Conservation (phyloP, 2,113 vertebrate species). For the Pitta sordida region DNA sequence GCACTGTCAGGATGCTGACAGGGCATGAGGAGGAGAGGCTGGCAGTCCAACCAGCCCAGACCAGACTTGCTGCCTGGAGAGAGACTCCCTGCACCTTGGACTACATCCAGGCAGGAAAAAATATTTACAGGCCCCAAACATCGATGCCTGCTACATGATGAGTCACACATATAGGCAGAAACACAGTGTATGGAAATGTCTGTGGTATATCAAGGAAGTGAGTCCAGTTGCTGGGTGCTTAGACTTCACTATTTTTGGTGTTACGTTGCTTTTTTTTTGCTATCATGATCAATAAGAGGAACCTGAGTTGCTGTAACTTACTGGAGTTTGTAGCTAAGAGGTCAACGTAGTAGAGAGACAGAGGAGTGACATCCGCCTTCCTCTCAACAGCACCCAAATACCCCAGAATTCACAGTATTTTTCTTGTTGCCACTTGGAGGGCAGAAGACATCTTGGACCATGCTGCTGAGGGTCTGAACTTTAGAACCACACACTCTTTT, state of each 20-base stretch:
- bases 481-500: background rate
- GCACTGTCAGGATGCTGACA: constrained; percentile 13
- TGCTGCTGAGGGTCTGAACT: background rate
- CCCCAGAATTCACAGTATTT: background rate
- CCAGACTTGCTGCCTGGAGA: background rate
- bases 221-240: background rate
- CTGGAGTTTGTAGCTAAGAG: background rate
- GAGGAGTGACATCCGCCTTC: background rate
- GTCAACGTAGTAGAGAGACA: background rate
- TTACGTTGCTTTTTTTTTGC: background rate
- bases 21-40: background rate
- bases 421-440: background rate
- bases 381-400: background rate
- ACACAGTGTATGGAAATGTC: accelerated
- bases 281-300: background rate
- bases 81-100: background rate
- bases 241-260: background rate
- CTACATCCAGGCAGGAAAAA: background rate
- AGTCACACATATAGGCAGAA: background rate
- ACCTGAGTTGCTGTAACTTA: background rate
- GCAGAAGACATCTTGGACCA: background rate
- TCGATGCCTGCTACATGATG: background rate
- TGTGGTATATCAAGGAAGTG: background rate
- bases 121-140: background rate
- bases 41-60: constrained; percentile 8